These are phyloP conservation scores for Galago senegalensis DNA, from an alignment of 2,797 vertebrate genomes.

Conservation along the genomic window DNA sequence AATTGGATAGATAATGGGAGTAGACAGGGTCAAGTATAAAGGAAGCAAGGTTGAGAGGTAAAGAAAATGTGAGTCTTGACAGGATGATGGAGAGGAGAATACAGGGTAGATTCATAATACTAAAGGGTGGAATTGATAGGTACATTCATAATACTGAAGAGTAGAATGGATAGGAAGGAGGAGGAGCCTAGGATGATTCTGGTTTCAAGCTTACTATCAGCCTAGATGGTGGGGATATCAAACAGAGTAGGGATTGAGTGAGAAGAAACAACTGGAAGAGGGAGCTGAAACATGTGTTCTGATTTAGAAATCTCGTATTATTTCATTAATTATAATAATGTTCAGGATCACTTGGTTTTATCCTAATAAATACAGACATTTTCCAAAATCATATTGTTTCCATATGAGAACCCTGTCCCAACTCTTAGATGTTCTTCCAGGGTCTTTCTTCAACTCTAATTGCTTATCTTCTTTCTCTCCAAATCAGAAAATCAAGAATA, in stretches of 20 bases:
- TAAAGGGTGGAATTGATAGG: neutral
- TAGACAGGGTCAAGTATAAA: neutral
- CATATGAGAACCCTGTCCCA: neutral
- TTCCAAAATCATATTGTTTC: constrained; percentile 62
- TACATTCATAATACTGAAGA: neutral
- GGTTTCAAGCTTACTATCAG: neutral
- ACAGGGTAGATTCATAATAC: neutral
- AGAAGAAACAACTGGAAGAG: neutral
- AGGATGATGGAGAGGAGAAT: neutral
- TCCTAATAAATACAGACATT: constrained; percentile 80
- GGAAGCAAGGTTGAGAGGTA: neutral
- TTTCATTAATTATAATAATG: constrained; percentile 85
- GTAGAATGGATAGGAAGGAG: neutral
- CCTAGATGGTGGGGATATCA: neutral
- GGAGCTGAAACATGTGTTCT: neutral
- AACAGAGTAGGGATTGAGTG: too few species aligned
- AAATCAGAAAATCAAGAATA: constrained; percentile 9
- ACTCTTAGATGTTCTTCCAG: constrained; percentile 18
- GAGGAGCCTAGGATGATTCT: too few species aligned
- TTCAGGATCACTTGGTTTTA: constrained; percentile 80
- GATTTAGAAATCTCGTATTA: constrained; percentile 44
- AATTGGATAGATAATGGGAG: neutral
- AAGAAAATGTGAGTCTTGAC: neutral
- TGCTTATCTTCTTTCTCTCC: neutral
- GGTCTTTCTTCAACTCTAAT: constrained; percentile 4